A percentile compares a stretch with the other conserved stretches of the same genome.
Evolutionary conservation across 2,113 vertebrate species (phyloP).

Genomic region (Triplophysa rosa): DNA sequence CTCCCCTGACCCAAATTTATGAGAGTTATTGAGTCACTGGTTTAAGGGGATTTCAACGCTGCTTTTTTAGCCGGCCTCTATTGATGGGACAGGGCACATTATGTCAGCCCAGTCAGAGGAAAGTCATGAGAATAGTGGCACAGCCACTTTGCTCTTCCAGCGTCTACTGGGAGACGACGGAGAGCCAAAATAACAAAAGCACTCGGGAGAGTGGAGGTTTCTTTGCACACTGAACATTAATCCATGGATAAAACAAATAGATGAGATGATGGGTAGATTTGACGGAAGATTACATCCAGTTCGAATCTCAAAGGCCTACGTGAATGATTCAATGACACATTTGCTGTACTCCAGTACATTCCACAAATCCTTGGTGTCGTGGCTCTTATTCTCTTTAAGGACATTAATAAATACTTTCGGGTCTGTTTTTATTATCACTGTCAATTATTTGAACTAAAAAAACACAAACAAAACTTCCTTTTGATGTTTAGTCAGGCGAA

Average conservation of each 20-base stretch:
- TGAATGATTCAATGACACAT: background rate
- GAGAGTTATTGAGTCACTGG: slow-evolving; percentile 33
- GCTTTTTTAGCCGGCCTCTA: background rate
- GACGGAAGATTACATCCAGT: slow-evolving; percentile 1
- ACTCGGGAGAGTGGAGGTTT: slow-evolving; percentile 16
- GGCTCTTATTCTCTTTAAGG: slow-evolving; percentile 16
- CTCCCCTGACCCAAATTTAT: slow-evolving; percentile 31
- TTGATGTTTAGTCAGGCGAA: background rate
- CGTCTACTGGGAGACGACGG: slow-evolving; percentile 19
- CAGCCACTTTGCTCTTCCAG: slow-evolving; percentile 14
- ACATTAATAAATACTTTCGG: slow-evolving; percentile 5
- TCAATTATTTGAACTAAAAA: background rate
- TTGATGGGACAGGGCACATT: slow-evolving; percentile 25
- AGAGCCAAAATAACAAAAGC: slow-evolving; percentile 23
- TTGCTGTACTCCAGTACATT: background rate
- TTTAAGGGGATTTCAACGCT: slow-evolving; percentile 31
- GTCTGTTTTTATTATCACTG: slow-evolving; percentile 12
- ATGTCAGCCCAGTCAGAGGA: slow-evolving; percentile 22
- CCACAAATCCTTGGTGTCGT: slow-evolving; percentile 9
- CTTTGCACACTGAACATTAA: slow-evolving; percentile 6
- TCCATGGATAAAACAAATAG: slow-evolving; percentile 9
- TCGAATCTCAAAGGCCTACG: background rate
- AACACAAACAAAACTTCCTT: background rate
- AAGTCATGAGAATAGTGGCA: slow-evolving; percentile 40
- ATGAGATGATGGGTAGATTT: background rate